A percentile compares a stretch with the other conserved stretches of the same genome.
phyloP scores from a whole-genome alignment of 1,140 invertebrate genomes.

The Solenopsis invicta region DNA sequence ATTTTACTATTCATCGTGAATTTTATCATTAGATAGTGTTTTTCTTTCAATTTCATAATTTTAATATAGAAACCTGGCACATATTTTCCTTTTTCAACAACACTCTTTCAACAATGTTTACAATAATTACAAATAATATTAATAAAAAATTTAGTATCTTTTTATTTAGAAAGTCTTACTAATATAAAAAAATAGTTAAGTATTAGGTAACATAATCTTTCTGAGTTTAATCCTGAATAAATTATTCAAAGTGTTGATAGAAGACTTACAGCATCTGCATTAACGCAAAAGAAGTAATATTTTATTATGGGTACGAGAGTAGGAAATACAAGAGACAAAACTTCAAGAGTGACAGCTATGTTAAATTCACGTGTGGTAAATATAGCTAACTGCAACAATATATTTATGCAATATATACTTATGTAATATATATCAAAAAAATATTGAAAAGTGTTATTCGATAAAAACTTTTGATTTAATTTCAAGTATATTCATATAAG shows the following conservation, averaged over 20 bases:
- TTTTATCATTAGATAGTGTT: neutral
- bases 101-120: neutral
- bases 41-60: neutral
- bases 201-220: neutral
- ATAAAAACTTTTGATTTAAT: neutral
- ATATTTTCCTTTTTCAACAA: too few relatives aligned
- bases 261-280: neutral
- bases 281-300: constrained; percentile 10
- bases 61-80: too few relatives aligned
- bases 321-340: neutral
- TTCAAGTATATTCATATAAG: neutral
- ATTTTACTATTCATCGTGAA: neutral
- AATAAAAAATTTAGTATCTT: neutral
- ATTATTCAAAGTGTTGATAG: neutral
- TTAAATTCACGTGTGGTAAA: neutral
- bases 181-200: neutral
- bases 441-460: neutral
- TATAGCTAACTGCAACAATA: neutral
- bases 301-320: neutral
- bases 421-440: neutral
- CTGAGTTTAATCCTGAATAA: neutral
- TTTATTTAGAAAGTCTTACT: neutral
- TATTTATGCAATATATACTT: neutral
- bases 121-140: neutral
- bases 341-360: neutral